Evolutionary conservation across 2,797 vertebrate genomes (phyloP), one percentile per base, ranked within the genome.

Genomic region (Champsocephalus esox): DNA sequence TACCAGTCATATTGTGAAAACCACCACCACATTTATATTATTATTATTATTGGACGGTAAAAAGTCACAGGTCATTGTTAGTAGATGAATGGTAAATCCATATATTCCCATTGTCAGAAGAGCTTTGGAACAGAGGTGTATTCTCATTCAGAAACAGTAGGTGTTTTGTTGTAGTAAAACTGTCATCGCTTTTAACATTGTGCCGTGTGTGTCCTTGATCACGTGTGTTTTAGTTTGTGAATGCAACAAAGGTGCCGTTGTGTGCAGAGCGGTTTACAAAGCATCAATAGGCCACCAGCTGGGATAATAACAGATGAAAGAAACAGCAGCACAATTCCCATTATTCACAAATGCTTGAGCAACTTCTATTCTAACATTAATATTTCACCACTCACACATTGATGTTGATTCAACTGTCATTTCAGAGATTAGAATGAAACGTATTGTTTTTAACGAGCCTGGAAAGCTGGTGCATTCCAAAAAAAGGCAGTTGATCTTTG

Each of bases 271-370:
- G n/a, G 59, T 84, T 89, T 75, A 75, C 77, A 83, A 77, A 85
- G 87, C 85, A 70, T 84, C 87, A 90, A 81, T 85, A 79, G 82
- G 64, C 84, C 84, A 78, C 91, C 88, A 77, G 10, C 88, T 76
- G 87, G 38, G 91, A 87, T 88, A 88, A 90, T 85, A 85, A 87
- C 61, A 38, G 79, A 86, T 73, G 67, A 73, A 75, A 83, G 83
- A 76, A 73, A 83, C 54, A 59, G 80, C 76, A 74, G 54, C 69
- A 77, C 62, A 80, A 85, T 85, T 65, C 49, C 72, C 50, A 69
- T 85, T 78, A 75, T 85, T 79, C 84, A 66, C 56, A 65, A 77
- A 76, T 41, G 59, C 50, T 62, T 41, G 43, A 80, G 81, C 65
- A 60, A 59, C 61, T 71, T 78, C 70, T 84, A 65, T 87, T 84